These are phyloP conservation scores for Chiroxiphia lanceolata DNA, from an alignment of 2,797 vertebrate species.

Conservation along the genomic window DNA sequence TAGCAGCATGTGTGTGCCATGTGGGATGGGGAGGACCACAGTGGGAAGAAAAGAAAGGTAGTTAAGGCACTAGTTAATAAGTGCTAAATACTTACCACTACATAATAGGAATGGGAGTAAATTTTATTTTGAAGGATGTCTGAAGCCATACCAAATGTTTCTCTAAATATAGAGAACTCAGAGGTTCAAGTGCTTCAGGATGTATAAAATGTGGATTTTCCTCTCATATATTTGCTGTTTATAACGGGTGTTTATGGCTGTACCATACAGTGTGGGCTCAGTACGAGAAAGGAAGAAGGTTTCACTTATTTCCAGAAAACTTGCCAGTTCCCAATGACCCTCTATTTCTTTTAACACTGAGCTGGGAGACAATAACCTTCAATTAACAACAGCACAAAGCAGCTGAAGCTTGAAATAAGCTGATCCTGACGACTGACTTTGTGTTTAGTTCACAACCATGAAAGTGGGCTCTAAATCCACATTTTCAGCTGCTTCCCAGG, in stretches of 20 bases:
- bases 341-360: neutral
- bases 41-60: rapidly evolving
- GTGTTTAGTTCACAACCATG: neutral
- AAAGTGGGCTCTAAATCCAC: neutral
- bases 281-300: conserved; percentile 25
- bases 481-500: neutral
- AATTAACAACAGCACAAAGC: neutral
- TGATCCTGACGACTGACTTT: neutral
- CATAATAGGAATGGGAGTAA: neutral
- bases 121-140: conserved; percentile 40
- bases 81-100: conserved; percentile 44
- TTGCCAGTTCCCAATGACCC: conserved; percentile 16
- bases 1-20: neutral
- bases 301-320: conserved; percentile 48
- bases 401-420: neutral
- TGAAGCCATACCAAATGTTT: neutral
- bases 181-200: conserved; percentile 60
- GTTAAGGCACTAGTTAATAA: neutral
- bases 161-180: conserved; percentile 47
- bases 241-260: conserved; percentile 57
- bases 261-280: neutral
- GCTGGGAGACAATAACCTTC: neutral
- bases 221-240: conserved; percentile 57
- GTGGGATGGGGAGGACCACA: neutral
- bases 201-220: conserved; percentile 64